Base-by-base conservation (phyloP, 2,888 invertebrate genomes). In the Euzophera pinguis region DNA sequence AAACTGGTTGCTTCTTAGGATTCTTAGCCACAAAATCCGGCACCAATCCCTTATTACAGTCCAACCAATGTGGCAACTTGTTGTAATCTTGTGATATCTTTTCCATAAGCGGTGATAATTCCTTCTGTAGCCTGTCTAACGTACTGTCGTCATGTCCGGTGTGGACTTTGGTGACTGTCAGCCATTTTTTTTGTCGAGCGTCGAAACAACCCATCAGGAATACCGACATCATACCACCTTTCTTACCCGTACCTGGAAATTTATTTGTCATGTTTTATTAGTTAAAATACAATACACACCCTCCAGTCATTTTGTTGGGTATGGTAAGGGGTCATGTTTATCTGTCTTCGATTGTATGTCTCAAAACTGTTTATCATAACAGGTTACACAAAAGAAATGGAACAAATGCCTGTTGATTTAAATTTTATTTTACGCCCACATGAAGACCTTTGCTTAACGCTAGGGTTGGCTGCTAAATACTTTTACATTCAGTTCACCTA, bases 121-220 rank as follows among this genome's bases (percentile, higher is more conserved):
- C 84, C 35, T 91, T 91, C 70, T 97, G 98, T 3, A 98, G 86
- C 56, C 92, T 86, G 37, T 95, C 95, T 29, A 98, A 84, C 0
- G 96, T 96, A 55, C 93, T 93, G 78, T 98, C 98, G 71, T 98
- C 98, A 57, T 97, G 95, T 0, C 98, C 98, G 0, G 94, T 94
- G 69, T 95, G 95, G 0, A 95, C 95, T 91, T 98, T 99, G 0
- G 98, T 97, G 0, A 98, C 98, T 0, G 98, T 98, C 54, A 95
- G 93, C 95, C 97, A 98, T 48, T 91, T 87, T 42, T 87, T 87
- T 3, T 90, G 89, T 0, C 70, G 75, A 5, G 89, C 89, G 80
- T 98, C 95, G 54, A 93, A 92, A 65, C 97, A 97, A 0, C 98
- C 98, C 97, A 98, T 98, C 13, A 99, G 89, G 75, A 98, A 98